Base-by-base conservation (phyloP, 2,888 invertebrate genomes). In the Doris montereyensis region DNA sequence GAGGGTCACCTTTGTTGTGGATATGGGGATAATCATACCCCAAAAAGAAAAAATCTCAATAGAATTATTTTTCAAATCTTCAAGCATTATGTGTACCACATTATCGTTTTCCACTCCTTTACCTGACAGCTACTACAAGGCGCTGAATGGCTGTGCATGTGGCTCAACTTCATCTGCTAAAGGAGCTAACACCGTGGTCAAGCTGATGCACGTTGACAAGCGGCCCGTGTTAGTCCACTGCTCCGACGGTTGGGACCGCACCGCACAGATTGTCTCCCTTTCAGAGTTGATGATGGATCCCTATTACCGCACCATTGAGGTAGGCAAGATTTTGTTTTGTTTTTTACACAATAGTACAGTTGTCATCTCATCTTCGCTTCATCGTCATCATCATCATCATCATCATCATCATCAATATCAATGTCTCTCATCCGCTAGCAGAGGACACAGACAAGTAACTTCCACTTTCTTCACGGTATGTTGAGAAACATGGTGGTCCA, bases 181-280 rank as follows among this genome's bases (percentile, higher is more conserved):
- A 82, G 95, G 97, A 5, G 95, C 97, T 26, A 93, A 94, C 85
- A 94, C 95, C 8, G 95, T 96, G 52, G 95, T 95, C 3, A 94
- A 88, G 80, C 89, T 91, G 28, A 88, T 97, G 81, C 95, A 95
- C 86, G 93, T 94, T 74, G 95, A 96, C 81, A 95, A 94, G 24
- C 94, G 97, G 73, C 97, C 98, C 5, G 98, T 97, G 77, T 93
- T 99, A 81, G 97, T 99, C 10, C 99, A 99, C 92, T 99, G 99
- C 92, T 97, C 97, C 1, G 99, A 99, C 92, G 99, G 99, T 70
- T 99, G 99, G 99, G 99, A 99, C 92, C 94, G 99, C 85, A 99
- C 99, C 78, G 97, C 99, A 68, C 99, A 99, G 93, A 96, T 99
- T 84, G 96, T 97, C 21, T 96, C 98, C 60, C 93, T 98, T 75